Percentiles rank a stretch among this genome's conserved stretches.
Evolutionary conservation across 2,113 vertebrate genomes (phyloP).

Genomic region (Atractosteus spatula): DNA sequence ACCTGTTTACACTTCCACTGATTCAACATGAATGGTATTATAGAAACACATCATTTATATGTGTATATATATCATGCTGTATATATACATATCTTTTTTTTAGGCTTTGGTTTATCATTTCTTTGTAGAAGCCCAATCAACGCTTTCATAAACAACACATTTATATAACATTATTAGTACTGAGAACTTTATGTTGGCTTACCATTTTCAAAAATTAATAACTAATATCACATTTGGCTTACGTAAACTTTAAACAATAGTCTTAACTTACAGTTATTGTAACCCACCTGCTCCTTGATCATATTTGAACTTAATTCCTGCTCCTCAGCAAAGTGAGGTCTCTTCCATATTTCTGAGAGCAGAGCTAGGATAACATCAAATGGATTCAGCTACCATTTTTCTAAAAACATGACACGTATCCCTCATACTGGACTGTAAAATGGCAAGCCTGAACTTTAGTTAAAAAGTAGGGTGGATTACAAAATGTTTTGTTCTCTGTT

Average conservation of each 20-base stretch:
- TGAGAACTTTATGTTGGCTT: neutral
- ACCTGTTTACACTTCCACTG: neutral
- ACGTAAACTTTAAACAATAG: neutral
- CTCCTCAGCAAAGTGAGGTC: too few relatives aligned
- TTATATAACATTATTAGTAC: neutral
- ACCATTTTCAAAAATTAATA: too few relatives aligned
- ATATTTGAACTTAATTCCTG: too few relatives aligned
- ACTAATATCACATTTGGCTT: neutral
- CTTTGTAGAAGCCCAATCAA: slow-evolving; percentile 2
- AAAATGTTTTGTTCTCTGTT: too few relatives aligned
- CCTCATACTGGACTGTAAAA: too few relatives aligned
- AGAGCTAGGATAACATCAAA: too few relatives aligned
- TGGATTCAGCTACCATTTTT: too few relatives aligned
- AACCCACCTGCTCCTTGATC: neutral
- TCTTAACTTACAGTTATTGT: neutral
- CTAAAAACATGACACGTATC: too few relatives aligned
- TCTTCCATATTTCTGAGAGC: too few relatives aligned
- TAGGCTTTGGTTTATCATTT: neutral
- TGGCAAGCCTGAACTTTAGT: too few relatives aligned
- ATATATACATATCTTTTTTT: neutral
- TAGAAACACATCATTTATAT: neutral
- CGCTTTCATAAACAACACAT: neutral
- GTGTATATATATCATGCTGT: neutral
- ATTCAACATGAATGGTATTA: neutral
- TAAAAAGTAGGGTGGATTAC: too few relatives aligned